Conservation (phyloP, 2,888 invertebrate species). For the Yponomeuta cagnagella region DNA sequence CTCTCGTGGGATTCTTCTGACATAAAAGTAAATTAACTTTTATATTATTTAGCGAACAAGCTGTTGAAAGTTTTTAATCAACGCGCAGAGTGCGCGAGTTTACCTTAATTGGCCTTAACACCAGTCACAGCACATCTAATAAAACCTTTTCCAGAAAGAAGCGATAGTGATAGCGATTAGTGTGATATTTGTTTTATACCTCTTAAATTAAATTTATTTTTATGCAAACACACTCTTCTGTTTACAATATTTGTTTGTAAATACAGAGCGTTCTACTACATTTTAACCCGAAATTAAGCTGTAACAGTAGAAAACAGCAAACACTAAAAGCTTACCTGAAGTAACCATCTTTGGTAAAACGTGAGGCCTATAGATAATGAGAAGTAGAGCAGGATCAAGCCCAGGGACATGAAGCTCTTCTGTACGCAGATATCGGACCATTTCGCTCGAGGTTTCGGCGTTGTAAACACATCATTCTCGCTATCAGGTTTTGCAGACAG, state of each 20-base stretch:
- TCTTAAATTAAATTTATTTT: too few species aligned
- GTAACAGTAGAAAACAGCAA: background rate
- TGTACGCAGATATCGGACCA: constrained; percentile 59
- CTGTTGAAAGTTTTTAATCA: too few species aligned
- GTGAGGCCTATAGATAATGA: constrained; percentile 95
- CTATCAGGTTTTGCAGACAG: constrained; percentile 57
- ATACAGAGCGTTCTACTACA: too few species aligned
- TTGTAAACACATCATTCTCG: constrained; percentile 57
- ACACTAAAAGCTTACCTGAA: constrained; percentile 76
- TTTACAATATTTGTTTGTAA: too few species aligned
- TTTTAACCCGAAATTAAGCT: background rate
- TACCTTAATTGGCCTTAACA: too few species aligned
- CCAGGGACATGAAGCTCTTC: constrained; percentile 55
- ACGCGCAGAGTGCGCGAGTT: too few species aligned
- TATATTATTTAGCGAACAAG: background rate
- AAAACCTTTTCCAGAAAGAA: too few species aligned
- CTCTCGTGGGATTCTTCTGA: too few species aligned
- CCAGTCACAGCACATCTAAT: too few species aligned
- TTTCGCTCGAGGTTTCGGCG: constrained; percentile 50
- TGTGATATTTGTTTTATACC: too few species aligned
- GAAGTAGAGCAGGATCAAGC: constrained; percentile 88
- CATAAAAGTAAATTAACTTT: background rate
- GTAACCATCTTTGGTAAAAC: constrained; percentile 96
- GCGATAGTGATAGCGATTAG: too few species aligned
- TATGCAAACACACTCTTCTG: too few species aligned